phyloP scores from a whole-genome alignment of 2,888 invertebrate species.

The Cancer borealis region DNA sequence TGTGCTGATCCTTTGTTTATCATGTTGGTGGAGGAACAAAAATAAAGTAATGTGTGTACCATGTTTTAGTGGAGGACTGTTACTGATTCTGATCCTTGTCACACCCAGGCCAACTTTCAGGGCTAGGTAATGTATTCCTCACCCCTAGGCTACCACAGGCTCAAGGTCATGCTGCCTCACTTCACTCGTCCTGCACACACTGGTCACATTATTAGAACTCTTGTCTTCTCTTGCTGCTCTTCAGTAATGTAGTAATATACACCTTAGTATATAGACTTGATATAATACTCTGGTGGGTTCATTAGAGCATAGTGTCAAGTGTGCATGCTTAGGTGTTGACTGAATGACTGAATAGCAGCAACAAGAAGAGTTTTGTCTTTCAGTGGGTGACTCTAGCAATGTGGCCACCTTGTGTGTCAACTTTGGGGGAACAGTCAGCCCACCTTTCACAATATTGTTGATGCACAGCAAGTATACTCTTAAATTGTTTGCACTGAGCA shows the following conservation, averaged over 20 bases:
- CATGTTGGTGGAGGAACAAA: not conserved
- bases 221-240: not conserved
- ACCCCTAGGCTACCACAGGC: not conserved
- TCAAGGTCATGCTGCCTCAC: conserved; percentile 17
- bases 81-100: conserved; percentile 33
- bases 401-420: not conserved
- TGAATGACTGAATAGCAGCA: not conserved
- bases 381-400: not conserved
- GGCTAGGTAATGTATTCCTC: conserved; percentile 57
- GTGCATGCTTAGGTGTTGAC: not conserved
- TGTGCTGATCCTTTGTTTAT: not conserved
- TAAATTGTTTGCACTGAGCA: not conserved
- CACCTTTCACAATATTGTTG: conserved; percentile 27
- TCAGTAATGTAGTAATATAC: not conserved
- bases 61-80: not conserved
- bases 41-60: not conserved
- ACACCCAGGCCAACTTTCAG: conserved; percentile 51
- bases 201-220: not conserved
- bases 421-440: not conserved
- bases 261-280: not conserved
- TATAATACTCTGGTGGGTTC: not conserved
- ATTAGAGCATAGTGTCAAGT: not conserved
- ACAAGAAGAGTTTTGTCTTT: not conserved
- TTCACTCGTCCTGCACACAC: conserved; percentile 23
- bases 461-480: conserved; percentile 4